Conservation (phyloP, 2,113 vertebrate species). For the Aramus guarauna region DNA sequence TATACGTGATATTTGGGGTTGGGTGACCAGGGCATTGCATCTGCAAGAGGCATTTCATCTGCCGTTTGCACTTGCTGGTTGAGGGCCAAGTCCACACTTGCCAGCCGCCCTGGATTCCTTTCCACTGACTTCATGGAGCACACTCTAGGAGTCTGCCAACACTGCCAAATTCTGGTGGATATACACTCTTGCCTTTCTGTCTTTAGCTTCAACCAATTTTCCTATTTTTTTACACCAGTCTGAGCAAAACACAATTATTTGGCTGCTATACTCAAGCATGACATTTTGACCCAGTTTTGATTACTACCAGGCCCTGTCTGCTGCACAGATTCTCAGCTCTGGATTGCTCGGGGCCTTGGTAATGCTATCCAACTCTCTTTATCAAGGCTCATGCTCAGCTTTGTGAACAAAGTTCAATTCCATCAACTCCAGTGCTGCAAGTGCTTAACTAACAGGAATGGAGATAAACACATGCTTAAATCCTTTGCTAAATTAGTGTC, state of each 20-base stretch:
- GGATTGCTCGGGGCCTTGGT: background rate
- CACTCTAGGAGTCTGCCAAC: background rate
- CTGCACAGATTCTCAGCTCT: background rate
- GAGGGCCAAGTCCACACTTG: fast-evolving
- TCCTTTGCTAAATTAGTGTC: background rate
- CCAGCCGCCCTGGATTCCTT: background rate
- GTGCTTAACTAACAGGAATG: background rate
- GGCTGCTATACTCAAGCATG: background rate
- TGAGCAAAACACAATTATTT: background rate
- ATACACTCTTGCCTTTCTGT: background rate
- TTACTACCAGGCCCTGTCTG: background rate
- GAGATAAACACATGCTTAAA: conserved; percentile 7
- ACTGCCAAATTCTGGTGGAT: background rate
- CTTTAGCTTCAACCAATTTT: background rate
- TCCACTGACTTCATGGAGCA: background rate
- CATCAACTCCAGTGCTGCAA: background rate
- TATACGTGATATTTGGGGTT: background rate
- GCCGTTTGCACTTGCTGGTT: background rate
- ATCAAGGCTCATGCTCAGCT: background rate
- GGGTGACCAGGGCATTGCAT: background rate
- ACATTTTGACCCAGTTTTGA: background rate
- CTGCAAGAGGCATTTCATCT: background rate
- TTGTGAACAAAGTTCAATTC: background rate
- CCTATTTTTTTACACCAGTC: background rate
- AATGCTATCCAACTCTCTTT: background rate